Evolutionary conservation across 2,113 vertebrate species (phyloP).

Genomic region (Thalassarche chlororhynchos): DNA sequence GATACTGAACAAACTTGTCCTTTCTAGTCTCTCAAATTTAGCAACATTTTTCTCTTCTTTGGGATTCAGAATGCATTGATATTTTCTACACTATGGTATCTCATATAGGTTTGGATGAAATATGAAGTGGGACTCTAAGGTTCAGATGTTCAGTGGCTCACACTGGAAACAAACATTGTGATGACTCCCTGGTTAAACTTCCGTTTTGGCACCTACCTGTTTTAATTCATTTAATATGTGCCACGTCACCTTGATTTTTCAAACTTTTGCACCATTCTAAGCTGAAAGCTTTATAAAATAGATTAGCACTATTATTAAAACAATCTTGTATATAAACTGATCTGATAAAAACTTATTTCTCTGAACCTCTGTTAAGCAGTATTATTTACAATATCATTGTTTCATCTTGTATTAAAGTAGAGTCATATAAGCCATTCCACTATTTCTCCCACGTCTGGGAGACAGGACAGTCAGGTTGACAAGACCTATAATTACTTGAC

Average conservation of each 20-base stretch:
- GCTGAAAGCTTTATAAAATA: background rate
- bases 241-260: background rate
- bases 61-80: fast-evolving
- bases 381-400: background rate
- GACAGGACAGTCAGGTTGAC: background rate
- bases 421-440: background rate
- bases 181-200: background rate
- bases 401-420: background rate
- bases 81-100: background rate
- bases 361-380: background rate
- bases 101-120: background rate
- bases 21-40: background rate
- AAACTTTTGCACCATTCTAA: background rate
- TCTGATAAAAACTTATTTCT: background rate
- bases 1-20: background rate
- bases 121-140: background rate
- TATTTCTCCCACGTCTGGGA: background rate
- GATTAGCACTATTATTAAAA: background rate
- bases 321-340: background rate
- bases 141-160: background rate
- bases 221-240: background rate
- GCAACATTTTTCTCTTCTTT: background rate
- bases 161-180: background rate
- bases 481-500: background rate
- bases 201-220: background rate